phyloP scores from a whole-genome alignment of 1,140 invertebrate genomes.

The Metopolophium dirhodum region DNA sequence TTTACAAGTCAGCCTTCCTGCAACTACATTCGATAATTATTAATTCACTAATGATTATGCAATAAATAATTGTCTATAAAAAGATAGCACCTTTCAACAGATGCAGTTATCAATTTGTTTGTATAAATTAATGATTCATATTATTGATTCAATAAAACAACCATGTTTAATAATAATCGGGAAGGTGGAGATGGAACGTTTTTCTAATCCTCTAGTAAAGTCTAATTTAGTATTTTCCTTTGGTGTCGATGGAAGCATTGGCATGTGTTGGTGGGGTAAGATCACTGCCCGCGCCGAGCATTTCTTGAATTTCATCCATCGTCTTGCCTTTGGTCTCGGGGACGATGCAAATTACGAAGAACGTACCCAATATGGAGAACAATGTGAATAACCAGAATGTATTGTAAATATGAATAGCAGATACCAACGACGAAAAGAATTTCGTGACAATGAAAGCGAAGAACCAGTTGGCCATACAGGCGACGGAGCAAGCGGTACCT shows the following conservation, averaged over 20 bases:
- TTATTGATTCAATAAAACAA: slow-evolving; percentile 30
- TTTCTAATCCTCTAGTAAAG: not conserved
- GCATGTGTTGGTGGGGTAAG: not conserved
- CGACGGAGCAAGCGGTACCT: slow-evolving; percentile 70
- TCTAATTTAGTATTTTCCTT: slow-evolving; percentile 38
- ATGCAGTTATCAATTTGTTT: not conserved
- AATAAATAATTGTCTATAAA: slow-evolving; percentile 26
- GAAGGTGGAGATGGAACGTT: not conserved
- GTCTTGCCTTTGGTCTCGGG: slow-evolving; percentile 92
- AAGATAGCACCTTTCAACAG: not conserved
- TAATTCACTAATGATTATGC: not conserved
- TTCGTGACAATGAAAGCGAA: slow-evolving; percentile 83
- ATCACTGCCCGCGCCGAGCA: slow-evolving; percentile 64
- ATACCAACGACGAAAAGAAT: slow-evolving; percentile 72
- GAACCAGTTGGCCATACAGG: slow-evolving; percentile 79
- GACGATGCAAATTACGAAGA: slow-evolving; percentile 80
- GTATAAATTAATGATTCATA: slow-evolving; percentile 9
- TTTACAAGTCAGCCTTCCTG: not conserved
- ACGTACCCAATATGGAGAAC: slow-evolving; percentile 72
- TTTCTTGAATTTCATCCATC: slow-evolving; percentile 80
- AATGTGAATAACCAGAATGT: slow-evolving; percentile 85
- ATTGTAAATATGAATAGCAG: slow-evolving; percentile 67
- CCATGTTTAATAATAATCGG: not conserved
- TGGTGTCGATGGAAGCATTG: not conserved
- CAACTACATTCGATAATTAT: not conserved